Conservation (phyloP, 2,113 vertebrate genomes). For the Eulacestoma nigropectus region DNA sequence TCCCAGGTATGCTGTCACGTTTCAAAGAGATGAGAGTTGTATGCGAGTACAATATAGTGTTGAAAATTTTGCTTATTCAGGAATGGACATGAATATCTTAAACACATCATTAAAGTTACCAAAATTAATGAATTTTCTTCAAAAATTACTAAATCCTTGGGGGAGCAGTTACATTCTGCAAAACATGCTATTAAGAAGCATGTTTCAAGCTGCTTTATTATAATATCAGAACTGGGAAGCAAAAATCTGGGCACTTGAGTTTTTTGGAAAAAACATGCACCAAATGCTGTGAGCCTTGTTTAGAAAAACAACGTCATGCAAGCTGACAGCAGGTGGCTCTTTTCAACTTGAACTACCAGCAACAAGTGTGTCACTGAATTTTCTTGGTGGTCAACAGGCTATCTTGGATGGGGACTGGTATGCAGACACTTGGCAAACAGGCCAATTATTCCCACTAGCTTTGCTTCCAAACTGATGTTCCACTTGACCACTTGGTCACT, state of each 20-base stretch:
- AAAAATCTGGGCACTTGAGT: background rate
- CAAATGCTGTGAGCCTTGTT: background rate
- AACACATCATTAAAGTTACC: background rate
- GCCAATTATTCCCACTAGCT: background rate
- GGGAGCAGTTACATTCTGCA: background rate
- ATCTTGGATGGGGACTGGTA: background rate
- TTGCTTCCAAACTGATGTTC: background rate
- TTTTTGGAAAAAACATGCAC: background rate
- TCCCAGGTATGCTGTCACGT: background rate
- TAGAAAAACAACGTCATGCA: background rate
- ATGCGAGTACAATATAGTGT: background rate
- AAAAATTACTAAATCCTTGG: background rate
- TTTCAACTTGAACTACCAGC: background rate
- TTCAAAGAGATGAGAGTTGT: background rate
- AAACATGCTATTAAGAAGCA: background rate
- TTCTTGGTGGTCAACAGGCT: background rate
- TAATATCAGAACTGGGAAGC: background rate
- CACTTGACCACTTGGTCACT: background rate
- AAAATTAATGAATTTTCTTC: background rate
- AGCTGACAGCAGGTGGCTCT: background rate
- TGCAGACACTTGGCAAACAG: background rate
- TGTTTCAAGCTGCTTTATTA: background rate
- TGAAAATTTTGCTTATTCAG: background rate
- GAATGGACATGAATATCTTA: background rate
- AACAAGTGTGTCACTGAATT: background rate